phyloP scores from a whole-genome alignment of 2,888 invertebrate species.

The Drosophila pseudotakahashii region DNA sequence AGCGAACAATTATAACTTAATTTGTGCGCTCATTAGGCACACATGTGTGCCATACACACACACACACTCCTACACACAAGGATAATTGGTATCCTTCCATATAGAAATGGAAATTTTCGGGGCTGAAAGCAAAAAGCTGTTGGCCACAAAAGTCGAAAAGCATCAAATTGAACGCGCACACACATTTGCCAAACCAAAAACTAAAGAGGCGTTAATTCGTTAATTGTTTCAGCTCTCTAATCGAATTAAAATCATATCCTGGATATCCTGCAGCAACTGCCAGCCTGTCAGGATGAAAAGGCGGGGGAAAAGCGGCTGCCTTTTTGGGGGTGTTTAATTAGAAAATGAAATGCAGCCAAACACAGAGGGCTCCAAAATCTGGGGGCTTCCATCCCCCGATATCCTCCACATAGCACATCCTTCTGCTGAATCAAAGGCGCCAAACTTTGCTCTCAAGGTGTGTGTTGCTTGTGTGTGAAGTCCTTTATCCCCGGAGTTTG shows the following conservation, averaged over 20 bases:
- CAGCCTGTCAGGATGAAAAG: conserved; percentile 20
- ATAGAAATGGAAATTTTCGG: conserved; percentile 39
- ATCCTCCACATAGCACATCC: conserved; percentile 42
- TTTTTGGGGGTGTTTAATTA: conserved; percentile 77
- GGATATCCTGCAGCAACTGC: conserved; percentile 71
- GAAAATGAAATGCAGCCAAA: conserved; percentile 75
- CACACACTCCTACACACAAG: conserved; percentile 5
- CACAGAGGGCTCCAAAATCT: conserved; percentile 6
- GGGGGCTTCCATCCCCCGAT: conserved; percentile 28
- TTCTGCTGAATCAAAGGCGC: conserved; percentile 54
- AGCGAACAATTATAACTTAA: conserved; percentile 78
- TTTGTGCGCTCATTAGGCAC: conserved; percentile 80
- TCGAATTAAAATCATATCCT: conserved; percentile 84
- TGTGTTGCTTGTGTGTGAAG: conserved; percentile 51
- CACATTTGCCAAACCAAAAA: conserved; percentile 46
- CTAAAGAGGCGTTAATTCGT: conserved; percentile 84
- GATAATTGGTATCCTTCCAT: conserved; percentile 11
- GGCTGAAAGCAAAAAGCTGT: conserved; percentile 54
- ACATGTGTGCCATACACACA: conserved; percentile 65
- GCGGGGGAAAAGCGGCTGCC: conserved; percentile 37
- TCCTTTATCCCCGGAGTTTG: conserved; percentile 50
- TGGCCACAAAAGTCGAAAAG: conserved; percentile 57
- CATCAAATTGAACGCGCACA: conserved; percentile 54
- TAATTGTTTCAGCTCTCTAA: conserved; percentile 84
- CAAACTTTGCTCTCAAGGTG: conserved; percentile 77